Base-by-base conservation (phyloP, 2,113 vertebrate genomes). In the Oostethus manadensis region DNA sequence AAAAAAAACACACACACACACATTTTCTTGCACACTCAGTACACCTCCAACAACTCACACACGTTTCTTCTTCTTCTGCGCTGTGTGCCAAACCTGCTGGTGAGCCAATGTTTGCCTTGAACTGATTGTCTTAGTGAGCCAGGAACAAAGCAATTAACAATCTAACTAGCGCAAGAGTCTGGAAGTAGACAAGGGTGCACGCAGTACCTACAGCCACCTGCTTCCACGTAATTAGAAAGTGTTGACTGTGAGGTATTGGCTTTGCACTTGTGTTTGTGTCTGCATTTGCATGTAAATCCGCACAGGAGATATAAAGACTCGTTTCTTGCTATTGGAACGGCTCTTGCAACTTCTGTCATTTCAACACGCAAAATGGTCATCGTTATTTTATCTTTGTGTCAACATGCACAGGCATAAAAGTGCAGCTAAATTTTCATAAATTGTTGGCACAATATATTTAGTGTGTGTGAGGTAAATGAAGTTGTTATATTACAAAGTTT, bases 91-190 rank as follows among this genome's bases (percentile, higher is more conserved):
- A 68, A 46, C 58, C 62, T 26, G 50, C 64, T 42, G 3, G 51
- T 56, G 44, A 67, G 58, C 67, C 68, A 68, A 45, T 73, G 74
- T 79, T 85, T 77, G 72, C 81, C 74, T 70, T 73, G 59, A 78
- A 72, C 69, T 43, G 1, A 67, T 48, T 48, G 68, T 47, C 4
- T 59, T 50, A 61, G 74, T 71, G 48, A 72, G 67, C 38, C 51
- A 62, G 67, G 66, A 77, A 68, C 16, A 20, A 67, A 65, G 69
- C 64, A 77, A 80, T 80, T 73, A 73, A 68, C 59, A 62, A 58
- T 62, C 68, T 23, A 81, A 66, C 50, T 51, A 71, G 57, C 23
- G 20, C 54, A 20, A 20, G 0, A 17, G 40, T 58, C 47, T 53
- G 59, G 67, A 59, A 71, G 66, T 48, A 61, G 43, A 68, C 17